Evolutionary conservation across 2,113 vertebrate genomes (phyloP).

Genomic region (human (Homo sapiens)): GRCh38 chr16:79614501-79615000

Average conservation of each 20-base stretch:
- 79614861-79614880: neutral
- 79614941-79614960: neutral
- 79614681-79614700: too few relatives aligned
- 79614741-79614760: neutral
- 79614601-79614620: neutral
- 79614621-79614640: neutral
- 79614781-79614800: neutral
- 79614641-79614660: too few relatives aligned
- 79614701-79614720: neutral
- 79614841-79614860: neutral
- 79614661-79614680: neutral
- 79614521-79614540: neutral
- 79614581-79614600: neutral
- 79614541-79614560: neutral
- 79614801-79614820: neutral
- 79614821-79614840: neutral
- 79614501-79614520: neutral
- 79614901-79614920: neutral
- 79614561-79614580: neutral
- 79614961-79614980: accelerated
- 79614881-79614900: neutral
- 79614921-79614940: neutral
- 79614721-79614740: neutral
- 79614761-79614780: neutral
- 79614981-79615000: neutral